Conservation (phyloP, 2,113 vertebrate species). For the Eulemur macaco region DNA sequence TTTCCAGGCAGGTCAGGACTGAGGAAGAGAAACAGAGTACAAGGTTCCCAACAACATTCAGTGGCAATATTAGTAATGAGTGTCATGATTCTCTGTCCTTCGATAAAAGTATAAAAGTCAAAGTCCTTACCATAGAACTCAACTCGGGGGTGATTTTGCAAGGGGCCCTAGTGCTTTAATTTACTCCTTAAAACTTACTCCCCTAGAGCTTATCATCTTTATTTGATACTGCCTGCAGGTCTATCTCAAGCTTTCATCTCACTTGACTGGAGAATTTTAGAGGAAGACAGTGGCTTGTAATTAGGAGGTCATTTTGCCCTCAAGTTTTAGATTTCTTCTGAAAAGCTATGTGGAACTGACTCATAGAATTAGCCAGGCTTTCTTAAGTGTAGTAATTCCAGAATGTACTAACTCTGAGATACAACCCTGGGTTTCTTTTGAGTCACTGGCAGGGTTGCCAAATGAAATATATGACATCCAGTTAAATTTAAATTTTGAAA, state of each 20-base stretch:
- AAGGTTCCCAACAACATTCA: too few species aligned
- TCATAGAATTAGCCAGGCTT: constrained; percentile 28
- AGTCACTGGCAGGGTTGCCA: constrained; percentile 11
- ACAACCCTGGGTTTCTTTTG: background rate
- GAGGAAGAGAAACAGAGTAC: background rate
- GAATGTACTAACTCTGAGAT: constrained; percentile 43
- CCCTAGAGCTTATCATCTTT: background rate
- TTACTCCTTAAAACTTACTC: background rate
- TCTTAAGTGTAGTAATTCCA: constrained; percentile 44
- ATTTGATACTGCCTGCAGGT: background rate
- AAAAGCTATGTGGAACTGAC: constrained; percentile 34
- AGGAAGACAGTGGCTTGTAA: background rate
- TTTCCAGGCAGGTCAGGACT: background rate
- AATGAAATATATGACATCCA: background rate
- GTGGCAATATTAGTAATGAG: background rate
- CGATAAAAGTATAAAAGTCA: background rate
- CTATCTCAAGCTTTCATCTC: background rate
- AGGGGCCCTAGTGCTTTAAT: background rate
- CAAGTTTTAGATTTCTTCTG: constrained; percentile 33
- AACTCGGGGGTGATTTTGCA: background rate
- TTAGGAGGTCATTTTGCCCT: background rate
- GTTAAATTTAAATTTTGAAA: constrained; percentile 36
- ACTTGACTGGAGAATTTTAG: background rate
- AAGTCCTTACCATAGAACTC: background rate
- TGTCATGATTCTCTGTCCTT: background rate